A percentile compares a stretch with the other conserved stretches of the same genome.
Evolutionary conservation across 2,797 vertebrate species (phyloP).

Genomic region (Chaetodon trifasciatus): DNA sequence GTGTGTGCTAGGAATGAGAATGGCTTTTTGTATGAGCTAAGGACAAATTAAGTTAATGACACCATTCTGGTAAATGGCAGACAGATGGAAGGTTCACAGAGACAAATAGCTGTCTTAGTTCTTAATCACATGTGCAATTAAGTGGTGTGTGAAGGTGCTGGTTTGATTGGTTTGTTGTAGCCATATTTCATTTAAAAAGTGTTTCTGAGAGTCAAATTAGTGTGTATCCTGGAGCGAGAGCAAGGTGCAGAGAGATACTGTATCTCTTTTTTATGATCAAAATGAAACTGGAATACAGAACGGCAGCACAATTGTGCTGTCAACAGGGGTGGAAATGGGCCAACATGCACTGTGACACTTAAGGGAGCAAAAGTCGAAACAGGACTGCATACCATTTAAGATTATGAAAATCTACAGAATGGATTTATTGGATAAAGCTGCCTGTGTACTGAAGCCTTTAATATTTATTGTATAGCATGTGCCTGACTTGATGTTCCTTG

Average conservation of each 20-base stretch:
- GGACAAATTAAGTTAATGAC: slow-evolving; percentile 80
- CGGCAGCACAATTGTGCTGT: background rate
- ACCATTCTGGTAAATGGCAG: slow-evolving; percentile 77
- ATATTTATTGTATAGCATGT: background rate
- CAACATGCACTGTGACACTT: slow-evolving; percentile 4
- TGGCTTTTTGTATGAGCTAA: slow-evolving; percentile 64
- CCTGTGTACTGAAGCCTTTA: slow-evolving; percentile 11
- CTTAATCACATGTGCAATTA: slow-evolving; percentile 79
- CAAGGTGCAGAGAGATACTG: background rate
- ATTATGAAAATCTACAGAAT: slow-evolving; percentile 9
- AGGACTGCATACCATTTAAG: slow-evolving; percentile 14
- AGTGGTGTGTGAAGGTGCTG: slow-evolving; percentile 44
- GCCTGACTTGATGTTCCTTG: background rate
- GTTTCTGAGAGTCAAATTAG: slow-evolving; percentile 36
- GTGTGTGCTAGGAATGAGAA: slow-evolving; percentile 69
- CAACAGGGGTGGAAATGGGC: slow-evolving; percentile 26
- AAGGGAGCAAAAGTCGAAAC: slow-evolving; percentile 4
- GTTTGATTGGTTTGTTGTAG: slow-evolving; percentile 55
- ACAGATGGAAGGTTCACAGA: slow-evolving; percentile 80
- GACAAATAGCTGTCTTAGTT: slow-evolving; percentile 73
- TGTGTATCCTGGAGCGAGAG: slow-evolving; percentile 4
- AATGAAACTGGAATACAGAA: slow-evolving; percentile 16
- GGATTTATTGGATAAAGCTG: slow-evolving; percentile 8
- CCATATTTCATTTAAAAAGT: slow-evolving; percentile 31
- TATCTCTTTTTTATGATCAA: slow-evolving; percentile 4